Base-by-base conservation (phyloP, 1,140 invertebrate genomes). In the Bombus breviceps region DNA sequence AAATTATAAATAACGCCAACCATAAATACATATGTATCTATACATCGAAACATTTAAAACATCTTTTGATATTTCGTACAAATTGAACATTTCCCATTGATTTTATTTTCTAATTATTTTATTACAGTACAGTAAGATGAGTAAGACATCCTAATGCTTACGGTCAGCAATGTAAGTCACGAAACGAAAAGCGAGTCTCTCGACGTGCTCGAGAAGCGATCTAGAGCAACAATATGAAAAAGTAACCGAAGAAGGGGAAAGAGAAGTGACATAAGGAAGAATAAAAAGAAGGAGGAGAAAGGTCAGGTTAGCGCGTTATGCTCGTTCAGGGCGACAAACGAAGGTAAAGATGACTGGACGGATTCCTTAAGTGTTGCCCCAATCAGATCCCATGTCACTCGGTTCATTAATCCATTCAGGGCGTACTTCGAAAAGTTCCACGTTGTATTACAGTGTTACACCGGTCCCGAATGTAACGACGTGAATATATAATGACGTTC, bases 351-450 rank as follows among this genome's bases (percentile, higher is more conserved):
- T 93, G 93, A 94, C 93, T 93, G 89, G 92, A 88, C 92, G 81
- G 90, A 93, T 94, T 93, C 92, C 91, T 92, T 83, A 81, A 86
- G 89, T 90, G 87, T 92, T 92, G 92, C 91, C 90, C 92, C 92
- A 92, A 93, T 94, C 92, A 92, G 90, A 93, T 93, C 92, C 91
- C 91, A 90, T 93, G 93, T 94, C 93, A 94, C 90, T 92, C 89
- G 93, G 90, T 94, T 93, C 93, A 93, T 93, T 93, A 93, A 93
- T 90, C 91, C 90, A 87, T 91, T 89, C 89, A 86, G 81, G 59
- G 72, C 57, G 88, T 66, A 83, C 76, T 85, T 62, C 75, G 83
- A 88, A 86, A 83, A 81, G 86, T 90, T 77, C 83, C 75, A 83
- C 85, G 69, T 81, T 72, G 69, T 88, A 83, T 87, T 89, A 90